phyloP scores from a whole-genome alignment of 2,113 vertebrate genomes.

The Dicentrarchus labrax region DNA sequence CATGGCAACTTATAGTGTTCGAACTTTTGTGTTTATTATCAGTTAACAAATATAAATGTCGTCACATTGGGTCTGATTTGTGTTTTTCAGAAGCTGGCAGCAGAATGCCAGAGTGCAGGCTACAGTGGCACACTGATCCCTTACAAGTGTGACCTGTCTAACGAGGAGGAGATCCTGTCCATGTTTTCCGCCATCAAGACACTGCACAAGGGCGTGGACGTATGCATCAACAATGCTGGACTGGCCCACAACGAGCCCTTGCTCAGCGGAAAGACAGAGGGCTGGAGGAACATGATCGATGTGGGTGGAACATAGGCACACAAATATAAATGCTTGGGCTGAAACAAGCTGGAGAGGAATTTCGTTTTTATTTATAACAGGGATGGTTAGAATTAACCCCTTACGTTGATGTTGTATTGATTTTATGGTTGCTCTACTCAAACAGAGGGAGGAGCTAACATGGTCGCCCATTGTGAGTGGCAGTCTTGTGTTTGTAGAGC shows the following conservation, averaged over 20 bases:
- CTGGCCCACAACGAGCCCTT: slow-evolving; percentile 91
- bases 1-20: not conserved
- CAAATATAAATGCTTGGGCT: not conserved
- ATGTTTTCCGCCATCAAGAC: slow-evolving; percentile 97
- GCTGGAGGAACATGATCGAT: slow-evolving; percentile 96
- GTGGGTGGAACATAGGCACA: slow-evolving; percentile 81
- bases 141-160: slow-evolving; percentile 95
- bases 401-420: not conserved
- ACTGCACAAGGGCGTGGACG: slow-evolving; percentile 92
- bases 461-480: slow-evolving; percentile 7
- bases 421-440: not conserved
- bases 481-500: slow-evolving; percentile 39
- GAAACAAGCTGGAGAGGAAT: not conserved
- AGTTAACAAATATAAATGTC: not conserved
- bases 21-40: not conserved
- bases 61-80: slow-evolving; percentile 2
- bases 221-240: slow-evolving; percentile 97
- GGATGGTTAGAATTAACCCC: not conserved
- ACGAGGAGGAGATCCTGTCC: slow-evolving; percentile 97
- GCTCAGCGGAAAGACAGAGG: slow-evolving; percentile 91
- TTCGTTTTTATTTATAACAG: not conserved
- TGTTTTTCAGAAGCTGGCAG: slow-evolving; percentile 91
- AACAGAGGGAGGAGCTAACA: slow-evolving; percentile 17
- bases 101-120: slow-evolving; percentile 95
- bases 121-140: slow-evolving; percentile 93